Evolutionary conservation across 2,888 invertebrate genomes (phyloP), one percentile per base, ranked within the genome.

Genomic region (Bellardia bayeri): DNA sequence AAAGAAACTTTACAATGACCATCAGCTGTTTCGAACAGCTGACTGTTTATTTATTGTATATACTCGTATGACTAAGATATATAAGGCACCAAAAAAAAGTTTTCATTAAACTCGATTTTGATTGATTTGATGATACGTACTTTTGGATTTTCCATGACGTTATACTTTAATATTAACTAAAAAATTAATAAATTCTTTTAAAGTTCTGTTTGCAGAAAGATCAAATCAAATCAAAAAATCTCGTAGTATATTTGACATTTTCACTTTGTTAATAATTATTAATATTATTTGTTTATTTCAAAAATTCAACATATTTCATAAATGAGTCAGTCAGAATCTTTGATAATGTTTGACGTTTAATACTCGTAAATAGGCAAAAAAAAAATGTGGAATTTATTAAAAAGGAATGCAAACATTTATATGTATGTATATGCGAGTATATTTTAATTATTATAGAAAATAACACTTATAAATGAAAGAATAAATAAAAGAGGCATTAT

Each of bases 321-420:
- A 64, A 64, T 64, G 81, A 81, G 63, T 81, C 72, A 81, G 54
- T 72, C 54, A 3, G 2, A 64, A 81, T 72, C 64, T 81, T 81
- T 81, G 63, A 64, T 81, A 54, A 54, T 72, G 54, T 79, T 81
- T 64, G 51, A 61, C 30, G 33, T 72, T 23, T 64, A 16, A 49
- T n/a, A 42, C 23, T 23, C 23, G 23, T 23, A 23, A 23, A 23
- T 23, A 23, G 23, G 23, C 7, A 2, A 61, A 69, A 40, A 61
- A 69, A 23, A 9, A 42, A 16, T 30, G 45, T 61, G 23, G 66
- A 68, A 69, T 51, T 71, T 23, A 23, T 61, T 71, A 45, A 56
- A 61, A 14, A 13, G 8, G 9, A 64, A 40, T 23, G 54, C 16
- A 14, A 33, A 49, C 13, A 23, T 23, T 23, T 56, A 3, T 8